Evolutionary conservation across 2,113 vertebrate species (phyloP).

Genomic region (Cepphus grylle): DNA sequence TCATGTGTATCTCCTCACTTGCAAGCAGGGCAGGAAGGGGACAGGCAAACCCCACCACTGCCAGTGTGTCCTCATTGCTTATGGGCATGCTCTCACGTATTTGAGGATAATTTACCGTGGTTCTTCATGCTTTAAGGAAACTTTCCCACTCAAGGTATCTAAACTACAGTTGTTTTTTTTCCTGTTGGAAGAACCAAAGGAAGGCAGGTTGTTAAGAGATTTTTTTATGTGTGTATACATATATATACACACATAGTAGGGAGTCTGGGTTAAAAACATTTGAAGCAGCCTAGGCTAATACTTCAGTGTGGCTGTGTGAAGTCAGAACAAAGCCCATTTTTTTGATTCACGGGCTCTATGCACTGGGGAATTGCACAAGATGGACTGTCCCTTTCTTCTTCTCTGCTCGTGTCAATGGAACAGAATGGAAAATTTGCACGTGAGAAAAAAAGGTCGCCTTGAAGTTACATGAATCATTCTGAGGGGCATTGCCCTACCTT

Average conservation of each 20-base stretch:
- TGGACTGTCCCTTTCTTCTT: neutral
- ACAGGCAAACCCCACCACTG: neutral
- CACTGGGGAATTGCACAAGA: neutral
- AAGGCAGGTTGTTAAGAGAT: neutral
- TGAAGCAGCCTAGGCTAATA: neutral
- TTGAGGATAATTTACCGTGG: neutral
- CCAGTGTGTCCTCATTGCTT: neutral
- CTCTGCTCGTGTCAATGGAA: neutral
- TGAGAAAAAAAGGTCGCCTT: neutral
- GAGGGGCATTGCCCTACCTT: constrained; percentile 45
- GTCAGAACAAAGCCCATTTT: neutral
- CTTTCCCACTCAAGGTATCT: neutral
- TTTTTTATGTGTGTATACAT: neutral
- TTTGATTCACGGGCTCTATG: neutral
- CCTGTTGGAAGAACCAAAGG: neutral
- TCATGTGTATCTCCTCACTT: rapidly evolving
- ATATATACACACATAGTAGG: too few relatives aligned
- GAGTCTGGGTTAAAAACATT: neutral
- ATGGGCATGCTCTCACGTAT: neutral
- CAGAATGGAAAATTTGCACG: neutral
- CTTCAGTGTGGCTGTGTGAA: neutral
- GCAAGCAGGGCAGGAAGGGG: neutral
- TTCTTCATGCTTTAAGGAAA: neutral
- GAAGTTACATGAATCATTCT: constrained; percentile 20
- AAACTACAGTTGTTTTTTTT: neutral